phyloP scores from a whole-genome alignment of 2,888 invertebrate genomes.

The Chelonus formosanus region DNA sequence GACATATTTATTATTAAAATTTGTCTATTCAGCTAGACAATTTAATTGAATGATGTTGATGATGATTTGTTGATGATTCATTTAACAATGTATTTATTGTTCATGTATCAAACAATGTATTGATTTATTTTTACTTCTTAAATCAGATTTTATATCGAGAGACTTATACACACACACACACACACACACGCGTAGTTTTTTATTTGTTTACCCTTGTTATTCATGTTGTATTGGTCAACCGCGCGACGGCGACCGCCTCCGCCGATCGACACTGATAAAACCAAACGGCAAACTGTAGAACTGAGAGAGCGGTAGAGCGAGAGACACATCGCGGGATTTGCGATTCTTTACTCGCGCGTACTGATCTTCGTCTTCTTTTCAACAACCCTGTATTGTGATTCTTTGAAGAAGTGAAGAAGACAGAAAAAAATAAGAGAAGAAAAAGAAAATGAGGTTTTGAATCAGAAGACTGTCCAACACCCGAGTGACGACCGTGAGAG shows the following conservation, averaged over 20 bases:
- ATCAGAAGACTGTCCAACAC: conserved; percentile 27
- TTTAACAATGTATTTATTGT: no score
- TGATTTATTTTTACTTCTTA: no score
- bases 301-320: conserved; percentile 28
- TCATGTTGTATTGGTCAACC: conserved; percentile 15
- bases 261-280: conserved; percentile 69
- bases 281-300: conserved; percentile 45
- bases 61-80: no score
- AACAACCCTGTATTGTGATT: conserved; percentile 35
- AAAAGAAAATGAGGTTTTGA: conserved; percentile 3
- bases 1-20: no score
- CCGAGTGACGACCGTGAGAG: conserved; percentile 37
- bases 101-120: no score
- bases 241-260: conserved; percentile 47
- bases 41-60: no score
- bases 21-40: no score
- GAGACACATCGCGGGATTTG: conserved; percentile 29
- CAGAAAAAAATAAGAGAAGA: conserved; percentile 13
- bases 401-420: conserved; percentile 26
- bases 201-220: conserved; percentile 18
- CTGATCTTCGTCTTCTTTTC: conserved; percentile 18
- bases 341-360: conserved; percentile 29
- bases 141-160: conserved; percentile 26
- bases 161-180: neutral
- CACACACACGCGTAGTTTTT: conserved; percentile 26